Base-by-base conservation (phyloP, 2,888 invertebrate genomes). In the Pseudoips prasinana region DNA sequence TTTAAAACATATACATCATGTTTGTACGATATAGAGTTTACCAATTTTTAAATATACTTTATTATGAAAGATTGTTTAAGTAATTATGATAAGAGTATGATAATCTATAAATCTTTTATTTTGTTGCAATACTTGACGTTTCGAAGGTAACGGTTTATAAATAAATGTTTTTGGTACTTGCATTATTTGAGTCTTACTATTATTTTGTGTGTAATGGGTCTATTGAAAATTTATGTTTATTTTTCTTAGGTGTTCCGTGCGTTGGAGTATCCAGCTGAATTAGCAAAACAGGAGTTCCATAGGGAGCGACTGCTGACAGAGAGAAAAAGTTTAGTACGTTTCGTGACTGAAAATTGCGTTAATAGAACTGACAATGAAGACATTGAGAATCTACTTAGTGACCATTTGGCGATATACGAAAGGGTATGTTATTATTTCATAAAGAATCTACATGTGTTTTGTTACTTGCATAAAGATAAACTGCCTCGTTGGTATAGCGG, bases 201-300 rank as follows among this genome's bases (percentile, higher is more conserved):
- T n/a, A n/a, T n/a, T n/a, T n/a, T n/a, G n/a, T n/a, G n/a, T n/a
- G n/a, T n/a, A n/a, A n/a, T n/a, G n/a, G n/a, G n/a, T n/a, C n/a
- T n/a, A n/a, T n/a, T n/a, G n/a, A n/a, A n/a, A n/a, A n/a, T n/a
- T n/a, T n/a, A n/a, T n/a, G n/a, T n/a, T n/a, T n/a, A n/a, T n/a
- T n/a, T 20, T 2, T 20, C 7, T 22, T 68, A 95, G 96, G 92
- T 96, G 36, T 96, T 96, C 66, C 91, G 93, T 24, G 91, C 92
- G 27, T 86, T 96, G 40, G 96, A 96, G 76, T 91, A 93, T 58
- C 95, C 95, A 1, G 93, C 93, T 0, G 95, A 95, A 83, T 74
- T 93, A 58, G 90, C 90, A 6, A 92, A 93, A 51, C 89, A 94
- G 51, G 85, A 89, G 40, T 90, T 89, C 57, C 89, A 94, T 33